phyloP scores from a whole-genome alignment of 1,140 invertebrate species.

The Megalopta genalis region DNA sequence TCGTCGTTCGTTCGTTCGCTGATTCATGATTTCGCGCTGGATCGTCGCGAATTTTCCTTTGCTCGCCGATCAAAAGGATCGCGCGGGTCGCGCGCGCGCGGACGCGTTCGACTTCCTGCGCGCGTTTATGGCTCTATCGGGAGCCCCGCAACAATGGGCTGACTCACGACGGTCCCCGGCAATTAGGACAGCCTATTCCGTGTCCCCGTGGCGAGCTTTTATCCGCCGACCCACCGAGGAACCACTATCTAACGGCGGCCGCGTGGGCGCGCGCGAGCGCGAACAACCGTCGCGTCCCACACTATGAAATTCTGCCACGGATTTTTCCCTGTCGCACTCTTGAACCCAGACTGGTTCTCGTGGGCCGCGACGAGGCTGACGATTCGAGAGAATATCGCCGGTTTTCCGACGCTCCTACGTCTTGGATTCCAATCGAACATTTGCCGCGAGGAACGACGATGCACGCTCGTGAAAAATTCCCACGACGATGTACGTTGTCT shows the following conservation, averaged over 20 bases:
- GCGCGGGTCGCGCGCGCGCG: no score
- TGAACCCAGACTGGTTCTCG: no score
- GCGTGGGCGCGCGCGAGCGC: neutral
- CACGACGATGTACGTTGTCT: no score
- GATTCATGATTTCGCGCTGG: constrained; percentile 11
- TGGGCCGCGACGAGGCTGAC: constrained; percentile 4
- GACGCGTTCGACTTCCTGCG: constrained; percentile 7
- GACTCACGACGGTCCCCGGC: constrained; percentile 53
- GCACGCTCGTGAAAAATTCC: no score
- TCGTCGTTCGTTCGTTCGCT: neutral
- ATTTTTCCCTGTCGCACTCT: neutral
- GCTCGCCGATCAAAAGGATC: neutral
- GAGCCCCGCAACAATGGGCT: constrained; percentile 45
- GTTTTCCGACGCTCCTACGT: no score
- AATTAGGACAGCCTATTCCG: constrained; percentile 58
- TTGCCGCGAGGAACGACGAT: no score
- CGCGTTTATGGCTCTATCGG: constrained; percentile 4
- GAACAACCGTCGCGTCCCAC: constrained; percentile 14
- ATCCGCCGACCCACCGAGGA: neutral
- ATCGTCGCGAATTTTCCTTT: neutral
- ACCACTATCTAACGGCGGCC: neutral
- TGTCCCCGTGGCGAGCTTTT: constrained; percentile 11
- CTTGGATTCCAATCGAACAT: no score
- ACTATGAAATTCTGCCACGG: constrained; percentile 11
- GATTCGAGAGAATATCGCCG: constrained; percentile 1